Percentiles rank a stretch among this genome's conserved stretches.
Conservation (phyloP, 2,888 invertebrate genomes). For the Caenorhabditis sp. region DNA sequence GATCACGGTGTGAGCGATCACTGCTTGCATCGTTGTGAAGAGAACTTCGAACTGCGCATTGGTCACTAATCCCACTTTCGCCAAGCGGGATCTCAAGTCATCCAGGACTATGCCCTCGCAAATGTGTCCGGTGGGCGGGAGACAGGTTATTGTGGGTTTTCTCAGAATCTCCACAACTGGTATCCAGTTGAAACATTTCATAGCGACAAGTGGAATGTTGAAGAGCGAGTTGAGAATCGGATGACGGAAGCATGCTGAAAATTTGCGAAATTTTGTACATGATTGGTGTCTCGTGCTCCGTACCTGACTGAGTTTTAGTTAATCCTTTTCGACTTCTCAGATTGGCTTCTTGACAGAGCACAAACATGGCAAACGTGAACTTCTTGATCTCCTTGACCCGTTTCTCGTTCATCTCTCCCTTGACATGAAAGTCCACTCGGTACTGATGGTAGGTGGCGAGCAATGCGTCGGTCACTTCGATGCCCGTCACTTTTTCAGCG, state of each 20-base stretch:
- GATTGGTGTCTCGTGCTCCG: too few relatives aligned
- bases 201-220: constrained; percentile 36
- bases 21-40: constrained; percentile 44
- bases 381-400: constrained; percentile 22
- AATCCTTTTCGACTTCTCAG: constrained; percentile 1
- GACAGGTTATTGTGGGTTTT: constrained; percentile 33
- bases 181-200: constrained; percentile 44
- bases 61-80: constrained; percentile 32
- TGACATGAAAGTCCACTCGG: constrained; percentile 41
- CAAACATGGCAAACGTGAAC: constrained; percentile 9
- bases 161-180: constrained; percentile 31
- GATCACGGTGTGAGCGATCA: constrained; percentile 31
- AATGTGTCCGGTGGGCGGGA: constrained; percentile 41
- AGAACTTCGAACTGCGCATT: constrained; percentile 41
- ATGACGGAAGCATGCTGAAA: constrained; percentile 39
- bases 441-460: constrained; percentile 16
- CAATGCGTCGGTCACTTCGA: constrained; percentile 6
- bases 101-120: constrained; percentile 36
- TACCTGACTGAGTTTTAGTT: constrained; percentile 16
- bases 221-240: constrained; percentile 31
- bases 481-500: constrained; percentile 23
- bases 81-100: constrained; percentile 21
- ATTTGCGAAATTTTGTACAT: too few relatives aligned
- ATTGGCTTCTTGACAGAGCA: constrained; percentile 22
- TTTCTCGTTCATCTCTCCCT: constrained; percentile 23